Base-by-base conservation (phyloP, 2,113 vertebrate species). In the Onychostruthus taczanowskii region DNA sequence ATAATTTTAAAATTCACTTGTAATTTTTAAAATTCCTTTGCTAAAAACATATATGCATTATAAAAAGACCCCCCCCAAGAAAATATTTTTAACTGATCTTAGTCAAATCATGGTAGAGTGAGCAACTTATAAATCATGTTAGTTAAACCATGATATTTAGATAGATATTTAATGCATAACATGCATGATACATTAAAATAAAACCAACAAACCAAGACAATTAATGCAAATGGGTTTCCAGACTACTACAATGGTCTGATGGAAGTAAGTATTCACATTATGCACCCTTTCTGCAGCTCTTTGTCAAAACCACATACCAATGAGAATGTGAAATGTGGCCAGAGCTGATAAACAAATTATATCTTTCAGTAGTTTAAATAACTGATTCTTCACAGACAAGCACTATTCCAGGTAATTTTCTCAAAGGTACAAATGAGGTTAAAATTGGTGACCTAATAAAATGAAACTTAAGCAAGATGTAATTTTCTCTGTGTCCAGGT, bases 161-260 rank as follows among this genome's bases (percentile, higher is more conserved):
- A n/a, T 66, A 93, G 66, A 84, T 81, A 94, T 68, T 87, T 87
- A 92, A 89, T 81, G 56, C 56, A 64, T 84, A 66, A 67, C 64
- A 70, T 43, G 59, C 61, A 53, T 30, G 50, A 58, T 47, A 33
- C 49, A 84, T 73, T 63, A 33, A 35, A 64, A 67, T 52, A 68
- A 67, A 68, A 41, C 15, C 11, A 5, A 49, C 39, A 67, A 64
- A 41, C 18, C 11, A 5, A 49, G 13, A 55, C 52, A 92, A 74
- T 76, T 73, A 84, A 80, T 92, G 85, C 56, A 92, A n/a, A 84
- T 93, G 56, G 5, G 6, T 84, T 84, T 92, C 68, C 43, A 91
- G 44, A 67, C 33, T 77, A 41, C 61, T 81, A 44, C 47, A 84
- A 47, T 75, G 61, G 47, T 92, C 41, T 69, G 43, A 85, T 76